Evolutionary conservation across 2,113 vertebrate species (phyloP), one percentile per base, ranked within the genome.

Genomic region (Phalacrocorax carbo): DNA sequence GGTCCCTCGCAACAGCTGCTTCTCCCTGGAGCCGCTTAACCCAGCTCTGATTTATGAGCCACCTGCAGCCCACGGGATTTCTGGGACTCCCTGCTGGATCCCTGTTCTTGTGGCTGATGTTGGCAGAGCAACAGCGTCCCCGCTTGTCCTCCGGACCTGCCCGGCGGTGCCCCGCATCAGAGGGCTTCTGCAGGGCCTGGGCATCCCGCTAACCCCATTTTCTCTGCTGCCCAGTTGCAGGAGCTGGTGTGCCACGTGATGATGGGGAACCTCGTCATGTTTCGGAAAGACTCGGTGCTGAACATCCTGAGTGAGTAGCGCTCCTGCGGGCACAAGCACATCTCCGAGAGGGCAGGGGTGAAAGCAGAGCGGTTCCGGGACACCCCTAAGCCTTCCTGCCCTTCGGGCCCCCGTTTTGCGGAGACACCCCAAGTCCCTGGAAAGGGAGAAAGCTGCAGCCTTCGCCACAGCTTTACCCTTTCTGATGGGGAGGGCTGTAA

Each of bases 221-320:
- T 11, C 23, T 40, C 23, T 22, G n/a, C 57, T 6, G 0, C 57
- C 17, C 94, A 99, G 99, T 97, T 99, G 69, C 99, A 99, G 98
- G 99, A 99, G 95, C 98, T 99, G 82, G 99, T 99, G 97, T 99
- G 99, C 97, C 99, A 99, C 3, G 99, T 99, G 93, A 99, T 99
- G 99, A 99, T 99, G 99, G 99, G 99, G 1, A 99, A 99, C 97
- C 98, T 99, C 54, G 99, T 99, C 75, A 99, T 99, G 99, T 99
- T 99, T 90, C 98, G 99, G 52, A 99, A 99, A 48, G 99, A 99
- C 73, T 99, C 99, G 0, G 99, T 99, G 68, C 99, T 99, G 69
- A 99, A 99, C 96, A 99, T 99, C 84, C 98, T 99, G 81, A 99
- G 99, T 99, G 96, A 99, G 99, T 96, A 18, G 3, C 10, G 1